phyloP scores from a whole-genome alignment of 2,888 invertebrate species.

The Abrostola tripartita region DNA sequence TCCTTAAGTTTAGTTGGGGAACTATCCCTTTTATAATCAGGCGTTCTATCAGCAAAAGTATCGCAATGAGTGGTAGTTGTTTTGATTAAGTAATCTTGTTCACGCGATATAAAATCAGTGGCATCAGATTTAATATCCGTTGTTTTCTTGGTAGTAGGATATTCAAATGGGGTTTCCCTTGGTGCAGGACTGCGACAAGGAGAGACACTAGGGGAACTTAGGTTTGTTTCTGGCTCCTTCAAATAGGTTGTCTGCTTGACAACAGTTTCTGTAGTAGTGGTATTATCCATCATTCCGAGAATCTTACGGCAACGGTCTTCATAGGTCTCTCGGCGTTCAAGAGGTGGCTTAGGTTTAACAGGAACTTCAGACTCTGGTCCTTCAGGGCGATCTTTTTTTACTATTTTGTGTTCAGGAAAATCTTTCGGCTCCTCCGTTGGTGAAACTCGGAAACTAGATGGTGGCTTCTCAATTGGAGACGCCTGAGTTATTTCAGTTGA shows the following conservation, averaged over 20 bases:
- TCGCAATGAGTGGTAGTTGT: conserved; percentile 38
- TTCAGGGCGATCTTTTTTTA: conserved; percentile 70
- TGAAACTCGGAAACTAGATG: conserved; percentile 78
- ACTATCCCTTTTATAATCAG: conserved; percentile 57
- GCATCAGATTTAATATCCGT: conserved; percentile 53
- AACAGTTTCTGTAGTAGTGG: conserved; percentile 58
- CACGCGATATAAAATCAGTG: conserved; percentile 65
- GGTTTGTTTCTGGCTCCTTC: conserved; percentile 58
- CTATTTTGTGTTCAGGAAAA: conserved; percentile 63
- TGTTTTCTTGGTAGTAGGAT: conserved; percentile 47
- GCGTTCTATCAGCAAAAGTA: conserved; percentile 35
- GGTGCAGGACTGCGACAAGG: conserved; percentile 72
- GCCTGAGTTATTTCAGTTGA: conserved; percentile 62
- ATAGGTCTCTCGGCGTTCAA: conserved; percentile 91
- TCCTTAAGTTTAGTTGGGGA: conserved; percentile 72
- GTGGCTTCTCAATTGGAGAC: conserved; percentile 79
- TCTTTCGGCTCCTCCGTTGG: conserved; percentile 72
- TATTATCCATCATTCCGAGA: conserved; percentile 89
- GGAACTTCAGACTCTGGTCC: conserved; percentile 61
- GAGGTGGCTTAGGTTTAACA: conserved; percentile 86
- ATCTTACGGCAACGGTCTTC: conserved; percentile 92
- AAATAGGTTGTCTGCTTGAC: conserved; percentile 38
- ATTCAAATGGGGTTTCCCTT: conserved; percentile 61
- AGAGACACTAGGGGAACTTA: conserved; percentile 71
- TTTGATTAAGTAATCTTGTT: conserved; percentile 63